Evolutionary conservation across 1,140 invertebrate species (phyloP), one percentile per base, ranked within the genome.

Genomic region (Drosophila dunni): DNA sequence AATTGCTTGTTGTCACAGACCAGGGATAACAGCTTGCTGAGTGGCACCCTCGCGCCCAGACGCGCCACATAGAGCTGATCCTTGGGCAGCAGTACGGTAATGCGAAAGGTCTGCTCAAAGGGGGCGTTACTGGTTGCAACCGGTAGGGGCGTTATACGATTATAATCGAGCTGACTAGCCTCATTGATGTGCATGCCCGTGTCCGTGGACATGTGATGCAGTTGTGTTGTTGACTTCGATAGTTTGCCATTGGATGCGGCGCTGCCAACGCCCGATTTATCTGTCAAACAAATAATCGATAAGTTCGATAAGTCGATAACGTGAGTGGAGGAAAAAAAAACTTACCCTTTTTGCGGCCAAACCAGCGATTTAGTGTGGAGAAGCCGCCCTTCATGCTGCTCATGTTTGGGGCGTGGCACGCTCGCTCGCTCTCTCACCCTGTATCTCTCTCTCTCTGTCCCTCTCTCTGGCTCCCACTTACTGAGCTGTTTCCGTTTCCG

Each of bases 1-100:
- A 97, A 92, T 91, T 95, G 95, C 91, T 97, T 97, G 81, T 97
- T 96, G n/a, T 94, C 93, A 81, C 97, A 97, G 5, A 97, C 95
- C 90, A 95, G 94, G 24, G 93, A 92, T 71, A 97, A 96, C 94
- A 79, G 96, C 94, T 58, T 94, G 93, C 38, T 97, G 91, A 46
- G 94, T 92, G 61, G 94, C 94, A 91, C 95, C 94, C 57, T 95
- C 94, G 90, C 96, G 94, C 63, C 92, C 44, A 92, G 40, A 0
- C 92, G 79, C 11, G 85, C 70, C 58, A 92, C 92, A 89, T 96
- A 96, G 20, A 97, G 93, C 92, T 98, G 97, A 92, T 96, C 96
- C 57, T 95, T 94, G 9, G 97, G 97, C 66, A 98, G 92, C 91
- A 97, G 96, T n/a, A 98, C 96, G 6, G 91, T 92, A 17, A 92